Evolutionary conservation across 2,888 invertebrate species (phyloP), one percentile per base, ranked within the genome.

Genomic region (Parnassius glacialis): DNA sequence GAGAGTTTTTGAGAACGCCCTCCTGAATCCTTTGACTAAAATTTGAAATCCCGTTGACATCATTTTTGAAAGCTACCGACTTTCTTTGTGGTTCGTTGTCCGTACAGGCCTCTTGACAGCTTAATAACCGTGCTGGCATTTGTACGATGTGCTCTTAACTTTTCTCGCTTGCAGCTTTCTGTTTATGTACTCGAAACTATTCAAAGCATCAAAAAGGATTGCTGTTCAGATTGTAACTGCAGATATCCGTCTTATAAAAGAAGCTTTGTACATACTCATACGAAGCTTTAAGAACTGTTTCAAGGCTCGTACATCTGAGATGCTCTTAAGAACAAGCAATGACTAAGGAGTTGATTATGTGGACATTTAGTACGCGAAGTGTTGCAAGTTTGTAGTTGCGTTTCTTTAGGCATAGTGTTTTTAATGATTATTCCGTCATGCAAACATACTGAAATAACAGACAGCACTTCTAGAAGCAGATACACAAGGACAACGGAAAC

Each of bases 181-280:
- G 52, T 57, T 61, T 53, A 57, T 57, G 43, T 53, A 9, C 61
- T 43, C 20, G 12, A 13, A 48, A 44, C 48, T 41, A 52, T 61
- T 57, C 52, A 61, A 61, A 57, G 52, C 44, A 10, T 48, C 47
- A 57, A 61, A 61, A 43, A 52, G 20, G 52, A 25, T 48, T 57
- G 34, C 52, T 47, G 57, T 61, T 42, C 61, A 52, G 52, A 61
- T 61, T 52, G 13, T 43, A 52, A 57, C 57, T 61, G n/a, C 9
- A 53, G 57, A 61, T 61, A 53, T 41, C 52, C 20, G 34, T 34
- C 20, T 10, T 48, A 57, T 48, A 48, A 57, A 61, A 52, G 61
- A 34, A 61, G 45, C 51, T 43, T 11, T 12, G 56, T 1, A 48
- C 9, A 48, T 48, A 48, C 9, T n/a, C 48, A n/a, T 13, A 13